Conservation (phyloP, 2,797 vertebrate species). For the Karalla daura region DNA sequence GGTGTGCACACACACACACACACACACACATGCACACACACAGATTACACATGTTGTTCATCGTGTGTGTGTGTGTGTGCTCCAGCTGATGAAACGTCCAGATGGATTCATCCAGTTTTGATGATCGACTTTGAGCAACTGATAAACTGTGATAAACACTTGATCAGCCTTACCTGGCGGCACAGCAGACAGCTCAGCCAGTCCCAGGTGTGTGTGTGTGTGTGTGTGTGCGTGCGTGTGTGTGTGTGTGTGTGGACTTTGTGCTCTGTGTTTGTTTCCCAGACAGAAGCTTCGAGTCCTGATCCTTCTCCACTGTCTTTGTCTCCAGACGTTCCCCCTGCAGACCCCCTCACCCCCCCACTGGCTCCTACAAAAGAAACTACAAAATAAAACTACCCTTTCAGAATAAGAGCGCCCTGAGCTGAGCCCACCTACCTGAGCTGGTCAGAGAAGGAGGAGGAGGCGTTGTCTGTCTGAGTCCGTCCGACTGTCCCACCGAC, state of each 20-base stretch:
- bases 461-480: constrained; percentile 27
- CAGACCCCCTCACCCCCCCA: too few relatives aligned
- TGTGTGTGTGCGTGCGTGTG: neutral
- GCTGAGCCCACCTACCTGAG: constrained; percentile 40
- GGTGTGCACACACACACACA: constrained; percentile 11
- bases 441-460: constrained; percentile 14
- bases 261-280: constrained; percentile 17
- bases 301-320: neutral
- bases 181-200: too few relatives aligned
- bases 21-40: constrained; percentile 7
- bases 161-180: too few relatives aligned
- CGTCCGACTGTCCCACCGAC: constrained; percentile 52
- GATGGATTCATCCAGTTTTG: too few relatives aligned
- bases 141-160: too few relatives aligned
- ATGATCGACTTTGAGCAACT: too few relatives aligned
- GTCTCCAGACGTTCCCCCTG: neutral
- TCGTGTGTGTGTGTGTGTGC: neutral
- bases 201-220: neutral
- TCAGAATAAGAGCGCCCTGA: constrained; percentile 23
- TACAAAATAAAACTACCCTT: neutral
- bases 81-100: too few relatives aligned
- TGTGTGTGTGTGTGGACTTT: constrained; percentile 34
- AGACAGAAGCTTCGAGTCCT: neutral
- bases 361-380: neutral
- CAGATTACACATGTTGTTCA: neutral